Evolutionary conservation across 1,140 invertebrate genomes (phyloP).

Genomic region (Anoplophora glabripennis): DNA sequence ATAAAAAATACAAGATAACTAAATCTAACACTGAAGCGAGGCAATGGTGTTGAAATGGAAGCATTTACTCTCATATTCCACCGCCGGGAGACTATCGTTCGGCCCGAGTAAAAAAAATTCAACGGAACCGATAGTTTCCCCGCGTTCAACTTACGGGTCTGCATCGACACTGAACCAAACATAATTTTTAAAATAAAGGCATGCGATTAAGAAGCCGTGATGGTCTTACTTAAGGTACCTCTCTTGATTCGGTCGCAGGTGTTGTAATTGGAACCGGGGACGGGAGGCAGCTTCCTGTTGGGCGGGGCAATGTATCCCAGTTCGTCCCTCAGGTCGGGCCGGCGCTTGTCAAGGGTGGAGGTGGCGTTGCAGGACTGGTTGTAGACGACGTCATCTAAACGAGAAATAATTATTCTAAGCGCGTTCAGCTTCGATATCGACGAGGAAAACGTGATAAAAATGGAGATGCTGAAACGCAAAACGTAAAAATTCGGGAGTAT

Average conservation of each 20-base stretch:
- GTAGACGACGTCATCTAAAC: constrained; percentile 82
- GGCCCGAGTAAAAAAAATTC: too few species aligned
- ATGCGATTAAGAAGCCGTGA: constrained; percentile 42
- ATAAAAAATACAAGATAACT: constrained; percentile 3
- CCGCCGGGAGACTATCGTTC: too few species aligned
- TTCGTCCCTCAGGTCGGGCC: constrained; percentile 80
- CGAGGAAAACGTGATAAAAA: not conserved
- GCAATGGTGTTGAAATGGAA: not conserved
- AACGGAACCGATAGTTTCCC: too few species aligned
- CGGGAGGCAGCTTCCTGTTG: constrained; percentile 85
- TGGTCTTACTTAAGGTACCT: constrained; percentile 82
- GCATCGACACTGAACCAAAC: not conserved
- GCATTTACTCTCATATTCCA: too few species aligned
- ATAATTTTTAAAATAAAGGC: constrained; percentile 2
- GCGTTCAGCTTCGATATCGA: not conserved
- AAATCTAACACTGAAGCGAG: constrained; percentile 9
- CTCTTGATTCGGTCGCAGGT: constrained; percentile 90
- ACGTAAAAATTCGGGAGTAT: not conserved
- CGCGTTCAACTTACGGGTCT: not conserved
- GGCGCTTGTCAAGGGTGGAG: constrained; percentile 80
- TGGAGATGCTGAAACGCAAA: not conserved
- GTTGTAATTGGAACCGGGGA: constrained; percentile 89
- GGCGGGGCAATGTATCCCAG: constrained; percentile 89
- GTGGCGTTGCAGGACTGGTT: constrained; percentile 72
- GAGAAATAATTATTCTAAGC: not conserved